Conservation (phyloP, 2,797 vertebrate species). For the Echiichthys vipera region DNA sequence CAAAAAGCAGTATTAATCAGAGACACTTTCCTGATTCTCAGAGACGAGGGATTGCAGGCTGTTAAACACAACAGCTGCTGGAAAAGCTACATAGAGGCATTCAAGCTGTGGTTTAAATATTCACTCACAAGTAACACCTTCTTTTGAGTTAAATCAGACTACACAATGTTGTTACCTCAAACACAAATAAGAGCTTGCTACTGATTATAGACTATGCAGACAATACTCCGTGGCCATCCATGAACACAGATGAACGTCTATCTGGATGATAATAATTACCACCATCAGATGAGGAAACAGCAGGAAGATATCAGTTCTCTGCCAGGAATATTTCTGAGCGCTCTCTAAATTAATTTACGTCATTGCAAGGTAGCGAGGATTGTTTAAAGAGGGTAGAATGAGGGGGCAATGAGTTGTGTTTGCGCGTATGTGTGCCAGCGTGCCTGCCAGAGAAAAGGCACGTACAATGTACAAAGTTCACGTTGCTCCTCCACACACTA, state of each 20-base stretch:
- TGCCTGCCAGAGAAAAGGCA: conserved; percentile 46
- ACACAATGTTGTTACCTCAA: not conserved
- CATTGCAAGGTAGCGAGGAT: conserved; percentile 13
- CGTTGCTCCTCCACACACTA: conserved; percentile 38
- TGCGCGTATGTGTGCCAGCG: conserved; percentile 7
- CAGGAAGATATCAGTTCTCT: not conserved
- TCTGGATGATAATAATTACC: conserved; percentile 14
- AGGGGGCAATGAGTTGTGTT: conserved; percentile 6
- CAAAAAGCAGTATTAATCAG: not conserved
- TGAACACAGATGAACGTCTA: not conserved
- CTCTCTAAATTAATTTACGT: conserved; percentile 8
- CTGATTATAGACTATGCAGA: not conserved
- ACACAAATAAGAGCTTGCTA: not conserved
- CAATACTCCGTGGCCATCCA: not conserved
- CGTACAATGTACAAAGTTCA: conserved; percentile 59
- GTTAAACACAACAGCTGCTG: not conserved
- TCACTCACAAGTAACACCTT: not conserved
- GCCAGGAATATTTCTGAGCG: conserved; percentile 19
- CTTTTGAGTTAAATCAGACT: not conserved
- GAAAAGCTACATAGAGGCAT: not conserved
- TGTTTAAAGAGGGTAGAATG: conserved; percentile 36
- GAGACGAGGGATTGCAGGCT: not conserved
- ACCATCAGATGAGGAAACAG: conserved; percentile 1
- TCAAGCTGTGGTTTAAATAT: not conserved
- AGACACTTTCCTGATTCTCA: not conserved